A percentile compares a stretch with the other conserved stretches of the same genome.
Conservation (phyloP, 2,113 vertebrate species). For the Columba janthina region DNA sequence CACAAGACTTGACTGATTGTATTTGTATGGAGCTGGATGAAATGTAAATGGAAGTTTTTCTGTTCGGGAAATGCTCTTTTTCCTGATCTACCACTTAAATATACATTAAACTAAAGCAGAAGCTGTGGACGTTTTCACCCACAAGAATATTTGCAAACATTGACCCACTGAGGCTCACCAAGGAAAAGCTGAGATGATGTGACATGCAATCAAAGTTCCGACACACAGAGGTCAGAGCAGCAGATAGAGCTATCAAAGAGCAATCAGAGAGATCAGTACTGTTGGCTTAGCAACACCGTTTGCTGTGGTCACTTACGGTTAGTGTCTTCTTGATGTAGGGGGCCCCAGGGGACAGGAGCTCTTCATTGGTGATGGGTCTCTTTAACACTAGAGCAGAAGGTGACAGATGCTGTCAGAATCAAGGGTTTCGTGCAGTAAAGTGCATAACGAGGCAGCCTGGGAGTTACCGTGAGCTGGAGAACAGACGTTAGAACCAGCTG, state of each 20-base stretch:
- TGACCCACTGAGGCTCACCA: background rate
- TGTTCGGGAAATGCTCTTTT: background rate
- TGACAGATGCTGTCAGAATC: slow-evolving; percentile 35
- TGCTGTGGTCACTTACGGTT: slow-evolving; percentile 73
- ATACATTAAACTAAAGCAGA: background rate
- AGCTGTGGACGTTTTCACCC: background rate
- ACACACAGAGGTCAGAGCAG: background rate
- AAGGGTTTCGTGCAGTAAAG: background rate
- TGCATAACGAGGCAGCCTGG: background rate
- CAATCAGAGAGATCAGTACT: background rate
- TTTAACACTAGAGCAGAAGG: slow-evolving; percentile 76
- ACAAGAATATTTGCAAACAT: background rate
- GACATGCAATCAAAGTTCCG: background rate
- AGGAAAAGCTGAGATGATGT: rapidly evolving
- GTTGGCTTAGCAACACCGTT: background rate
- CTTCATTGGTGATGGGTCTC: slow-evolving; percentile 79
- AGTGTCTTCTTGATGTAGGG: slow-evolving; percentile 82
- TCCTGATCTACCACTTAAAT: background rate
- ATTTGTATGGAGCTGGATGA: background rate
- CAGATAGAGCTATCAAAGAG: background rate
- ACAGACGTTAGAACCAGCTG: background rate
- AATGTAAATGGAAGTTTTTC: background rate
- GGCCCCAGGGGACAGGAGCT: slow-evolving; percentile 82
- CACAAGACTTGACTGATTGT: background rate
- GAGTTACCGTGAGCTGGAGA: background rate